Evolutionary conservation across 2,888 invertebrate genomes (phyloP).

Genomic region (Euzophera pinguis): DNA sequence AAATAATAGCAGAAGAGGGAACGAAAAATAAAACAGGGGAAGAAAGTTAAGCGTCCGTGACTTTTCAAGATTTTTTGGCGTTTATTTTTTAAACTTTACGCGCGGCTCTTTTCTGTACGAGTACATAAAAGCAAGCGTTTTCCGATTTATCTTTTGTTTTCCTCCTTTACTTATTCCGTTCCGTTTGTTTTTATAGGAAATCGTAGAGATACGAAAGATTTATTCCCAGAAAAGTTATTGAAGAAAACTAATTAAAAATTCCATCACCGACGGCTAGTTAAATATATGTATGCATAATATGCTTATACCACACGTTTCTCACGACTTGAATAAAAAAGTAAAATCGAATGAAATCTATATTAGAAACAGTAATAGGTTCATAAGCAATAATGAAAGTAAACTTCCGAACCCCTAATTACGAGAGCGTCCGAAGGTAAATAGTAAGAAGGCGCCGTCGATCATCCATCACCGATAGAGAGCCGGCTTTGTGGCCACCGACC

Average conservation of each 20-base stretch:
- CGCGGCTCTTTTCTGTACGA: slow-evolving; percentile 48
- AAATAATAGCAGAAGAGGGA: slow-evolving; percentile 62
- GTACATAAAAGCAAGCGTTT: slow-evolving; percentile 65
- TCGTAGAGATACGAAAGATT: slow-evolving; percentile 6
- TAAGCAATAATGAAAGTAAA: slow-evolving; percentile 73
- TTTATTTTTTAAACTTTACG: slow-evolving; percentile 77
- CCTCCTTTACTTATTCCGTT: slow-evolving; percentile 46
- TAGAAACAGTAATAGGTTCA: slow-evolving; percentile 69
- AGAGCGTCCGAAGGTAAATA: slow-evolving; percentile 68
- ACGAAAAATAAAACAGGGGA: slow-evolving; percentile 78
- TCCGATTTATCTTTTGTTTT: slow-evolving; percentile 66
- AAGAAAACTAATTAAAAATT: not conserved
- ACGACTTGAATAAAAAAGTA: slow-evolving; percentile 36
- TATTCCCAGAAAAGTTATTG: not conserved
- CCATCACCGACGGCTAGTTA: not conserved
- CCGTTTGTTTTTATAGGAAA: slow-evolving; percentile 41
- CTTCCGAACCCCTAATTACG: slow-evolving; percentile 75
- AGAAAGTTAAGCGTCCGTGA: slow-evolving; percentile 80
- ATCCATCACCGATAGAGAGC: slow-evolving; percentile 76
- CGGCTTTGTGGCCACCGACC: slow-evolving; percentile 76
- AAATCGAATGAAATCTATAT: slow-evolving; percentile 66
- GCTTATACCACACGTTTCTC: slow-evolving; percentile 25
- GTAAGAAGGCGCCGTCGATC: slow-evolving; percentile 71
- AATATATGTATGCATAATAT: not conserved
- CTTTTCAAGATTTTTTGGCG: slow-evolving; percentile 78